Evolutionary conservation across 2,797 vertebrate genomes (phyloP).

Genomic region (Xiphorhynchus erythropygius): DNA sequence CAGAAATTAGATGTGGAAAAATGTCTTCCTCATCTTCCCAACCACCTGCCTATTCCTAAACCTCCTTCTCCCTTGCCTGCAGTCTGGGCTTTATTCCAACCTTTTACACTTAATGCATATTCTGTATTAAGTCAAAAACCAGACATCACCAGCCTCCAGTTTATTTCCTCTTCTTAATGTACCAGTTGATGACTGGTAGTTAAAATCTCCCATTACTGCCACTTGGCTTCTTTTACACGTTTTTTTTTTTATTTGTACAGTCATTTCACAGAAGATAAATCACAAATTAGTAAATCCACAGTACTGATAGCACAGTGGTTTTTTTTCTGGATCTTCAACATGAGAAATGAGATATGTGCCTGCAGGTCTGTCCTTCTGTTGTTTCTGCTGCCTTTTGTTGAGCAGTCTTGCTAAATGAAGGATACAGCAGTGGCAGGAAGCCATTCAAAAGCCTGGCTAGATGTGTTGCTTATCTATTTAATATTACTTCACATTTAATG

Average conservation of each 20-base stretch:
- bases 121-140: background rate
- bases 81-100: background rate
- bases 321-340: background rate
- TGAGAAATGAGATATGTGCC: background rate
- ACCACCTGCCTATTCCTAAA: background rate
- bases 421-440: background rate
- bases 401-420: background rate
- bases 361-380: background rate
- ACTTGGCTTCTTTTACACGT: background rate
- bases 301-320: background rate
- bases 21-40: background rate
- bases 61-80: background rate
- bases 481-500: background rate
- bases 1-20: background rate
- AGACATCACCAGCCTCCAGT: background rate
- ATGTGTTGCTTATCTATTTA: background rate
- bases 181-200: background rate
- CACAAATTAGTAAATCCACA: background rate
- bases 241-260: background rate
- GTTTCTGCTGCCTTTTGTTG: background rate
- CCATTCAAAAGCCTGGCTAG: background rate
- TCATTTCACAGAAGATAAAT: constrained; percentile 48
- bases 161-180: constrained; percentile 25
- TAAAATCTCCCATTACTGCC: constrained; percentile 15
- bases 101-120: background rate